phyloP scores from a whole-genome alignment of 2,888 invertebrate species.

The Allygus modestus region DNA sequence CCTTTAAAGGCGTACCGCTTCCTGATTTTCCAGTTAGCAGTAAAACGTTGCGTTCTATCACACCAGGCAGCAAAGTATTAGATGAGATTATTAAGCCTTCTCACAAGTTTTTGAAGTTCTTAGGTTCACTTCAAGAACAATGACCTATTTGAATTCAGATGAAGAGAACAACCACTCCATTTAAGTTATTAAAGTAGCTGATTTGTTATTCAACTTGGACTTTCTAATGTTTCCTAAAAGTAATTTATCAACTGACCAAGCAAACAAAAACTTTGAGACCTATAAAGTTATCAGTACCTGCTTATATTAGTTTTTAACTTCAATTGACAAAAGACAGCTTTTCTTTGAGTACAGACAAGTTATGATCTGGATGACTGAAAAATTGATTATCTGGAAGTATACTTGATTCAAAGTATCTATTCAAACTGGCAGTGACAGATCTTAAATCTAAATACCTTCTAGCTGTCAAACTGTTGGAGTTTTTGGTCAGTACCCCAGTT shows the following conservation, averaged over 20 bases:
- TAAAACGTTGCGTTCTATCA: slow-evolving; percentile 11
- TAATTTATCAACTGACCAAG: background rate
- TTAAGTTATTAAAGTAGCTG: slow-evolving; percentile 44
- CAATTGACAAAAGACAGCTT: background rate
- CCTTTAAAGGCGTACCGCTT: slow-evolving; percentile 36
- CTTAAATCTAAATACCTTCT: slow-evolving; percentile 15
- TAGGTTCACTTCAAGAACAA: slow-evolving; percentile 39
- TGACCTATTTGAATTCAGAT: slow-evolving; percentile 42
- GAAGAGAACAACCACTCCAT: slow-evolving; percentile 36
- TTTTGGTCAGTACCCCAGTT: background rate
- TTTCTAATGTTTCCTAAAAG: slow-evolving; percentile 20
- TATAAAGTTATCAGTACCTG: background rate
- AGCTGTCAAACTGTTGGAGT: background rate
- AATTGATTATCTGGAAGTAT: background rate
- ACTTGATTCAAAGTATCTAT: slow-evolving; percentile 44
- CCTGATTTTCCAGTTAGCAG: slow-evolving; percentile 51
- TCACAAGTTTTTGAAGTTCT: slow-evolving; percentile 39
- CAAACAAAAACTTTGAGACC: background rate
- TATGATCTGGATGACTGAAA: slow-evolving; percentile 21
- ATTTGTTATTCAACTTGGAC: slow-evolving; percentile 45
- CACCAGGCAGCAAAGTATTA: slow-evolving; percentile 4
- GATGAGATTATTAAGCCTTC: background rate
- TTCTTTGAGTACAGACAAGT: background rate
- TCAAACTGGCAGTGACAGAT: slow-evolving; percentile 14
- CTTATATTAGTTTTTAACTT: background rate